Base-by-base conservation (phyloP, 2,888 invertebrate species). In the Cryptus viduatorius region DNA sequence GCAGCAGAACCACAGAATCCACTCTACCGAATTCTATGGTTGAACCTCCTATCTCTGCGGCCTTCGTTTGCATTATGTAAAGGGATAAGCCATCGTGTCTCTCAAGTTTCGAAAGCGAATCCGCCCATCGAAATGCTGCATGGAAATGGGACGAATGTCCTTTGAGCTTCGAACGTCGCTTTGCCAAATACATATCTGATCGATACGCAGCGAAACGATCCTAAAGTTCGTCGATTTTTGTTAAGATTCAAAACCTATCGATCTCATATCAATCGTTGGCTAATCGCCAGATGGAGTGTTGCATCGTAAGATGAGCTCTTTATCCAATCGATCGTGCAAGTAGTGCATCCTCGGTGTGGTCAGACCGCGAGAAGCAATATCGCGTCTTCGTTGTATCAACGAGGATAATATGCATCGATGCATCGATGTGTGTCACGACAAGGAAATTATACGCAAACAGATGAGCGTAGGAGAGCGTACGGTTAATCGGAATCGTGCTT, bases 1-100 rank as follows among this genome's bases (percentile, higher is more conserved):
- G 59, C 80, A 68, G 67, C 46, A 72, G 31, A 69, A 81, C 73
- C 84, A 14, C 71, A 79, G 67, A 59, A 46, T 67, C 77, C 77
- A 69, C 72, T 72, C 53, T 4, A 24, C 73, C 48, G 73, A 84
- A 82, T 79, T 82, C 76, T 78, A 69, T 56, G 64, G 48, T 68
- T 68, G 16, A 24, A 65, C 64, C 50, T 68, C 4, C 42, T 69
- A 48, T 42, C 73, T 53, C 53, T 5, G 50, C 29, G 19, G 65
- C 59, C 56, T 79, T 61, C 78, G 73, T 61, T 84, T 79, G 82
- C 75, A 82, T 82, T 72, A 82, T 71, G 82, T 75, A 82, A 71
- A 82, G 48, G 53, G 65, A 75, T 79, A 79, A 61, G 71, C 65
- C 56, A 72, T 67, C 71, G 37, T 72, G 61, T 48, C 65, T 64